phyloP scores from a whole-genome alignment of 2,888 invertebrate species.

The Caenorhabditis sp. region DNA sequence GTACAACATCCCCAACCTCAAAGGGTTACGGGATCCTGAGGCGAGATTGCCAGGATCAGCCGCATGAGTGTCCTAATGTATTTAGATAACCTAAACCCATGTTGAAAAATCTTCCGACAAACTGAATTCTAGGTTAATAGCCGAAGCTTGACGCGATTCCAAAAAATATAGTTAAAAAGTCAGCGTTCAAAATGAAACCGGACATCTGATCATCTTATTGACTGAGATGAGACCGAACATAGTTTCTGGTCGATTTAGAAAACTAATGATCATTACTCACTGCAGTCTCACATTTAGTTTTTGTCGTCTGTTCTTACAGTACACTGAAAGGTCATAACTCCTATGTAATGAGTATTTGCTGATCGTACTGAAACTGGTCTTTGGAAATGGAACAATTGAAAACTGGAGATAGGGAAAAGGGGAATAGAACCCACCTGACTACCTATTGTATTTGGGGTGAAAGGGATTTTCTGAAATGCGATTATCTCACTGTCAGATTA shows the following conservation, averaged over 20 bases:
- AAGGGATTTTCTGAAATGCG: slow-evolving; percentile 23
- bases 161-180: too few species aligned
- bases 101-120: too few species aligned
- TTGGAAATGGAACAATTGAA: slow-evolving; percentile 11
- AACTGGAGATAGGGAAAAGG: slow-evolving; percentile 18
- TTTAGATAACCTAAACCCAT: slow-evolving; percentile 5
- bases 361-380: slow-evolving; percentile 24
- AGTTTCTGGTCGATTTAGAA: not conserved
- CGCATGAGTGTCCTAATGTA: slow-evolving; percentile 4
- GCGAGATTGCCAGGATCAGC: slow-evolving; percentile 47
- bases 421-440: slow-evolving; percentile 5
- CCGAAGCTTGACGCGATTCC: too few species aligned
- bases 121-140: not conserved
- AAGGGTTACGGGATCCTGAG: slow-evolving; percentile 52
- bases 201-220: not conserved
- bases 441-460: not conserved
- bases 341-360: slow-evolving; percentile 32
- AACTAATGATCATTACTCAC: slow-evolving; percentile 10
- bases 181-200: not conserved
- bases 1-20: slow-evolving; percentile 45
- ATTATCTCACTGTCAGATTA: slow-evolving; percentile 46
- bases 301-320: slow-evolving; percentile 8
- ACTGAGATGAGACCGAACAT: not conserved
- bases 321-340: slow-evolving; percentile 49
- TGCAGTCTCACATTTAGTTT: slow-evolving; percentile 18